A percentile compares a stretch with the other conserved stretches of the same genome.
These are phyloP conservation scores for Melanotaenia pygmaea DNA, from an alignment of 2,797 vertebrate genomes.

Conservation along the genomic window DNA sequence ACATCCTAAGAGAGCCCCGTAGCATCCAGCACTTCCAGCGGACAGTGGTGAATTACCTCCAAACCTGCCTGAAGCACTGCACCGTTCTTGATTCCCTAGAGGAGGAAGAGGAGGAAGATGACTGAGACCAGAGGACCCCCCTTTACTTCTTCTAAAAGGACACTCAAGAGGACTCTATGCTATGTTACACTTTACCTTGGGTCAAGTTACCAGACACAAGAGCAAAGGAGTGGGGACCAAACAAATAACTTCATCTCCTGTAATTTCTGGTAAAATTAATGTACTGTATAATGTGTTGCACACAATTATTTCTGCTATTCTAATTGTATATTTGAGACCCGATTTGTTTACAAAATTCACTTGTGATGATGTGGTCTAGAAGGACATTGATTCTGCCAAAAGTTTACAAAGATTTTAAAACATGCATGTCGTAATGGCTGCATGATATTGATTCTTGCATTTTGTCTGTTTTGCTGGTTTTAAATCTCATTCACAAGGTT, in stretches of 20 bases:
- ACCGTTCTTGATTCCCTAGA: slow-evolving; percentile 58
- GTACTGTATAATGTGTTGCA: slow-evolving; percentile 60
- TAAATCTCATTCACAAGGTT: slow-evolving; percentile 35
- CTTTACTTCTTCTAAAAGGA: slow-evolving; percentile 39
- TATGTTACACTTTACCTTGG: slow-evolving; percentile 69
- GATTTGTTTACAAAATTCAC: slow-evolving; percentile 67
- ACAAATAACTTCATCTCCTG: slow-evolving; percentile 70
- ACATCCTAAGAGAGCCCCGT: slow-evolving; percentile 76
- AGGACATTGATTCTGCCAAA: slow-evolving; percentile 52
- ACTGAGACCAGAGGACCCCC: slow-evolving; percentile 62
- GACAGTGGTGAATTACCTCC: slow-evolving; percentile 83
- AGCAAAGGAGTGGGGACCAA: slow-evolving; percentile 76
- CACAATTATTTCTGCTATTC: slow-evolving; percentile 64
- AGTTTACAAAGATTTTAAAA: slow-evolving; percentile 73
- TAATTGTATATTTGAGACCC: slow-evolving; percentile 51
- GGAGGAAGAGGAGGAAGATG: slow-evolving; percentile 75
- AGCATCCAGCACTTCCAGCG: slow-evolving; percentile 83
- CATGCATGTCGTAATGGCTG: slow-evolving; percentile 82
- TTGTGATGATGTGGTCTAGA: slow-evolving; percentile 37
- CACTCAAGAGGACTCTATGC: slow-evolving; percentile 51
- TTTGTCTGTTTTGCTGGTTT: slow-evolving; percentile 54
- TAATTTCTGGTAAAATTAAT: slow-evolving; percentile 53
- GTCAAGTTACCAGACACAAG: slow-evolving; percentile 60
- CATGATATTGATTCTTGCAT: slow-evolving; percentile 75
- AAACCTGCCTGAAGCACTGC: slow-evolving; percentile 82